Percentiles rank a stretch among this genome's conserved stretches.
phyloP scores from a whole-genome alignment of 2,888 invertebrate species.

The Eilema sororculum region DNA sequence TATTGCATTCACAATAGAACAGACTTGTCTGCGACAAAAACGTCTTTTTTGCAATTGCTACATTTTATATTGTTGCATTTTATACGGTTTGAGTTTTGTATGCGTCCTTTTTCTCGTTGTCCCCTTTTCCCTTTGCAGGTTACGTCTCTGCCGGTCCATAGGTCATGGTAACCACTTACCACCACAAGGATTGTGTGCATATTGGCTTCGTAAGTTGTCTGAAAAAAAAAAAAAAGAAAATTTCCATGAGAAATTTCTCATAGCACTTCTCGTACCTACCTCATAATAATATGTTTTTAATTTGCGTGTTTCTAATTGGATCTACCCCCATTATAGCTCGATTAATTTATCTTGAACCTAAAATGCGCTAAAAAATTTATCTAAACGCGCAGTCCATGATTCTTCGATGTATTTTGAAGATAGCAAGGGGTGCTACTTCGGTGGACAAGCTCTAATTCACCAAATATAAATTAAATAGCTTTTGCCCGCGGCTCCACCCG shows the following conservation, averaged over 20 bases:
- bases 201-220: background rate
- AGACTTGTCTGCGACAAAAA: background rate
- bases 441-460: no score
- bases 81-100: background rate
- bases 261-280: background rate
- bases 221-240: background rate
- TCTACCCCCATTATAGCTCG: background rate
- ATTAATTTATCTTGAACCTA: no score
- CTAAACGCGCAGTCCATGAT: no score
- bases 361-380: no score
- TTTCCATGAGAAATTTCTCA: background rate
- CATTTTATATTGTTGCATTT: background rate
- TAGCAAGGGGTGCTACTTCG: no score
- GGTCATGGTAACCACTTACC: background rate
- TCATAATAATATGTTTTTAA: background rate
- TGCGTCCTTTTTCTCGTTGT: background rate
- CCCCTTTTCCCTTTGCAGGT: background rate
- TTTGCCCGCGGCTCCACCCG: no score
- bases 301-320: background rate
- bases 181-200: background rate
- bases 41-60: background rate
- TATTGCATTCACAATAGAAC: background rate
- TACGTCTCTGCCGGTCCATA: background rate
- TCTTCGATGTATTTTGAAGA: no score
- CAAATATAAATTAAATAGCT: no score